Base-by-base conservation (phyloP, 1,140 invertebrate genomes). In the Dendroctonus ponderosae region DNA sequence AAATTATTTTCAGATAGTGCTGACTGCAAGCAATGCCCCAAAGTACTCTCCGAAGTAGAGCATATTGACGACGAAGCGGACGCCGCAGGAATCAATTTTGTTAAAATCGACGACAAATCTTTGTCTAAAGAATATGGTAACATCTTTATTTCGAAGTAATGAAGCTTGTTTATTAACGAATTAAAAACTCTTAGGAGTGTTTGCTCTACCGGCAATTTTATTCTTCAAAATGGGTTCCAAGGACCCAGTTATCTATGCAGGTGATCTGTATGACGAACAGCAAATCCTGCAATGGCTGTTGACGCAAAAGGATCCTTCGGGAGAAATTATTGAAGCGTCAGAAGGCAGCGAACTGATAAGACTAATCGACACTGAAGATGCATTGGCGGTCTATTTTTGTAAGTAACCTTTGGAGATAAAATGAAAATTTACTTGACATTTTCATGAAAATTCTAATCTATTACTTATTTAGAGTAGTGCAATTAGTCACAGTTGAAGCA, bases 1-100 rank as follows among this genome's bases (percentile, higher is more conserved):
- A 26, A 26, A 1, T 26, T 26, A 91, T 68, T 86, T 86, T 80
- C 80, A 95, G 92, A 94, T 82, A 93, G 91, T 82, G 91, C 91
- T 82, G 92, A 94, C 79, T 96, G 93, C 81, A 95, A 96, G 80
- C 93, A 95, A 78, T 97, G 94, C 79, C 88, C 89, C 59, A 86
- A 90, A 78, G 94, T 96, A 6, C 80, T 97, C 67, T 82, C 86
- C 6, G 92, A 96, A 77, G 90, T 97, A 58, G 94, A 97, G 76
- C 91, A 95, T 74, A 96, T 97, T 68, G 94, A 97, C 74, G 94
- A 96, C 74, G 92, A 95, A 71, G 92, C 92, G 0, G 93, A 95
- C 77, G 85, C 87, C n/a, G 92, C 91, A 44, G 93, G 93, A 44
- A 96, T 96, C 57, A 92, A 96, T 74, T 96, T 96, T 73, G 92